phyloP scores from a whole-genome alignment of 2,888 invertebrate species.

The Dione juno region DNA sequence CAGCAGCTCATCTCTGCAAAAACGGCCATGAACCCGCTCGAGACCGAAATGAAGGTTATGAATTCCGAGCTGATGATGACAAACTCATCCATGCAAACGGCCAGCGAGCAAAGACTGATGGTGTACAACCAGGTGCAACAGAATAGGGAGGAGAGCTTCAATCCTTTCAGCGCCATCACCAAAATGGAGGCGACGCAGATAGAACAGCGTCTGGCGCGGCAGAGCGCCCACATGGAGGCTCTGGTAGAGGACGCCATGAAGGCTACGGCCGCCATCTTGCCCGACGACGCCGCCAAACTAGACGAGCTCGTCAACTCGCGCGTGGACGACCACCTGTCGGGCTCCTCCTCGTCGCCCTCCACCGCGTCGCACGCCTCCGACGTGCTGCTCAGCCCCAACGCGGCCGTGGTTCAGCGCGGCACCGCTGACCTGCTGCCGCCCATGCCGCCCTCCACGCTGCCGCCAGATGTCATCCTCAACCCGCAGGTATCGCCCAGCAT shows the following conservation, averaged over 20 bases:
- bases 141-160: conserved; percentile 58
- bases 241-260: conserved; percentile 78
- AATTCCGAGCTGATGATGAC: conserved; percentile 67
- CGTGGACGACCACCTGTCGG: conserved; percentile 71
- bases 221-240: conserved; percentile 77
- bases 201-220: conserved; percentile 69
- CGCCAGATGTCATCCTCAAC: too few species aligned
- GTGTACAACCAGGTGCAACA: conserved; percentile 59
- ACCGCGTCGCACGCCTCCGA: conserved; percentile 68
- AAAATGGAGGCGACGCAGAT: conserved; percentile 71
- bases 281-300: conserved; percentile 76
- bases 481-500: too few species aligned
- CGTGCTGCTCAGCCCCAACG: conserved; percentile 65
- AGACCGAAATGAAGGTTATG: conserved; percentile 66
- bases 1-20: conserved; percentile 66
- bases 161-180: conserved; percentile 70
- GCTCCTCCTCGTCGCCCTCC: conserved; percentile 63
- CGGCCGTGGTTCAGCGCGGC: too few species aligned
- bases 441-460: conserved; percentile 65
- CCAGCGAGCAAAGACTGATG: conserved; percentile 59
- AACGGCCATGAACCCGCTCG: conserved; percentile 55
- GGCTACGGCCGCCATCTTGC: conserved; percentile 73
- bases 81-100: conserved; percentile 55
- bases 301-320: conserved; percentile 84
- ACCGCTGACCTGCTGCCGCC: too few species aligned